A percentile compares a stretch with the other conserved stretches of the same genome.
These are phyloP conservation scores for Sclerodermus sp. DNA, from an alignment of 2,888 invertebrate species.

Conservation along the genomic window DNA sequence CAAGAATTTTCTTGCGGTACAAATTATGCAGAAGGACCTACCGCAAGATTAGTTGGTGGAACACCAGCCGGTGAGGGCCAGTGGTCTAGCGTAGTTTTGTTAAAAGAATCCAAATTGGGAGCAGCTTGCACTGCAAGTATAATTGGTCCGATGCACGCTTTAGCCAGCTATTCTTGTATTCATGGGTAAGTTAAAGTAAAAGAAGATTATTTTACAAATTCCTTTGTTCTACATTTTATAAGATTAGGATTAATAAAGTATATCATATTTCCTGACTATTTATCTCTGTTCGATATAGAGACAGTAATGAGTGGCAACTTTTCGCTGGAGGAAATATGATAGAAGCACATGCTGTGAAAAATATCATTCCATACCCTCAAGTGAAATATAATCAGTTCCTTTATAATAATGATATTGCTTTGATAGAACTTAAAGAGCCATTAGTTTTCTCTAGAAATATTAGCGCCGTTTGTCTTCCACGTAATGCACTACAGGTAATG, in stretches of 20 bases:
- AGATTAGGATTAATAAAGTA: no score
- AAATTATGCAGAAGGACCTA: constrained; percentile 44
- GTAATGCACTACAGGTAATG: constrained; percentile 45
- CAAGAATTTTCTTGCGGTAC: constrained; percentile 59
- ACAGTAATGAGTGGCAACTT: constrained; percentile 49
- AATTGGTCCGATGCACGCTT: constrained; percentile 52
- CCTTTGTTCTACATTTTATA: no score
- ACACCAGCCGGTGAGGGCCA: constrained; percentile 59
- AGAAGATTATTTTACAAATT: no score
- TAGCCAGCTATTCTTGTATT: constrained; percentile 56
- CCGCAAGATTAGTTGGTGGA: constrained; percentile 60
- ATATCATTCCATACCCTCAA: constrained; percentile 63
- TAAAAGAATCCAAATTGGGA: constrained; percentile 51
- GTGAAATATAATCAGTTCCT: constrained; percentile 64
- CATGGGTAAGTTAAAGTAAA: constrained; percentile 36
- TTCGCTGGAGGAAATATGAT: constrained; percentile 44
- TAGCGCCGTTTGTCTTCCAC: constrained; percentile 64
- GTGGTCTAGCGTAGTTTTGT: constrained; percentile 64
- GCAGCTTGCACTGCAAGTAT: constrained; percentile 55
- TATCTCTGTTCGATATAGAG: constrained; percentile 27
- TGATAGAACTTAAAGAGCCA: constrained; percentile 61
- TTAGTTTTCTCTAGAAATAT: constrained; percentile 61
- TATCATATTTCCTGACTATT: no score
- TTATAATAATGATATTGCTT: constrained; percentile 63
- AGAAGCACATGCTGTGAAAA: constrained; percentile 49